Percentiles rank a stretch among this genome's conserved stretches.
These are phyloP conservation scores for Paradoxurus hermaphroditus DNA, from an alignment of 2,113 vertebrate species.

Conservation along the genomic window DNA sequence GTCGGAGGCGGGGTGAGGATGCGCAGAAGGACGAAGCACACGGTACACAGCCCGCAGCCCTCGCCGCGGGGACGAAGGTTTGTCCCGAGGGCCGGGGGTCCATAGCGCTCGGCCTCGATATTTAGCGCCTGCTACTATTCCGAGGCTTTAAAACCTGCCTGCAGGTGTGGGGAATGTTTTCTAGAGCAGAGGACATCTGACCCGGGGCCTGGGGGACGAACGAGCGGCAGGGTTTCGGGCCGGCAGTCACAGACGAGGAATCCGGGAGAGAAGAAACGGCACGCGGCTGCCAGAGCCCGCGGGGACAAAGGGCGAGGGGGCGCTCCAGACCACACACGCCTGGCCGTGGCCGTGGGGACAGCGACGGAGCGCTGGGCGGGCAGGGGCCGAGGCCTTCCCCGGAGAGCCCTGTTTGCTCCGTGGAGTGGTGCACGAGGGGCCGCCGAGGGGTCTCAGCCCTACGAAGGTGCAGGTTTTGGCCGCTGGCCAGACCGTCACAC, in stretches of 20 bases:
- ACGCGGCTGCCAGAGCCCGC: no score
- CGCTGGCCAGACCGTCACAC: neutral
- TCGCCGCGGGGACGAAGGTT: neutral
- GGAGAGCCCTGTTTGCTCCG: neutral
- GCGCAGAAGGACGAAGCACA: neutral
- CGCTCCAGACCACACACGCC: neutral
- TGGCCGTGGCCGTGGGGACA: no score
- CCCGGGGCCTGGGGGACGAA: no score
- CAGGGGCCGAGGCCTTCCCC: fast-evolving
- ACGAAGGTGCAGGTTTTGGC: fast-evolving
- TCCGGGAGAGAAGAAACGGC: no score
- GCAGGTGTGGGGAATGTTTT: no score
- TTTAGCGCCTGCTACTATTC: neutral
- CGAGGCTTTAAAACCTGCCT: neutral
- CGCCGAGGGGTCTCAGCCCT: neutral
- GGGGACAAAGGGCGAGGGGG: neutral
- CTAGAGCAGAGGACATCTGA: neutral
- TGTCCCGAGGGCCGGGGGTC: neutral
- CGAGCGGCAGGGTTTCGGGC: neutral
- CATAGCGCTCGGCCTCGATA: neutral
- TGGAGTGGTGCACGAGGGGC: neutral
- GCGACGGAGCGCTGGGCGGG: fast-evolving
- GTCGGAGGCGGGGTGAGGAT: neutral
- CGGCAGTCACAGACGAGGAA: neutral
- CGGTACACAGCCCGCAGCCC: fast-evolving